A percentile compares a stretch with the other conserved stretches of the same genome.
These are phyloP conservation scores for Ornithorhynchus anatinus DNA, from an alignment of 2,113 vertebrate species.

Conservation along the genomic window DNA sequence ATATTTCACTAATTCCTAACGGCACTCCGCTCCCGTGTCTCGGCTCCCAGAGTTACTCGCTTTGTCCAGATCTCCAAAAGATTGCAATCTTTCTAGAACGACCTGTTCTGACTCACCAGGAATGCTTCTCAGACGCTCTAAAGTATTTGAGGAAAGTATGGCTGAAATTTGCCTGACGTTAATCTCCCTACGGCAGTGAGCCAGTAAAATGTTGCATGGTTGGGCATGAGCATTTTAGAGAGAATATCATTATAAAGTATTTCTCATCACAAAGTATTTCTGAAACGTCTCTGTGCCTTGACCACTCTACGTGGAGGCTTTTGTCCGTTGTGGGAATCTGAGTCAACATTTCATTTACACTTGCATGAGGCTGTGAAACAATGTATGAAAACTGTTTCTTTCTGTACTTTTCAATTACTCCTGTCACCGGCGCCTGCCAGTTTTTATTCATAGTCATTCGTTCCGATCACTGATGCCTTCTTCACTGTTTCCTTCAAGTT, in stretches of 20 bases:
- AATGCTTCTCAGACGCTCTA: slow-evolving; percentile 39
- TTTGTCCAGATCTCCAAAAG: slow-evolving; percentile 25
- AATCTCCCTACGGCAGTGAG: slow-evolving; percentile 76
- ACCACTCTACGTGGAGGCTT: slow-evolving; percentile 92
- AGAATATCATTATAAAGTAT: slow-evolving; percentile 98
- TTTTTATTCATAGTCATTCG: slow-evolving; percentile 69
- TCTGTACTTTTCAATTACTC: slow-evolving; percentile 71
- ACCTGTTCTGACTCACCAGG: slow-evolving; percentile 47
- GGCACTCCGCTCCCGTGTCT: slow-evolving; percentile 39
- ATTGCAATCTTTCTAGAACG: slow-evolving; percentile 39
- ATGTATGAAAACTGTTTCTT: slow-evolving; percentile 71
- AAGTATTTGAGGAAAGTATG: slow-evolving; percentile 59
- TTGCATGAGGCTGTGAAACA: slow-evolving; percentile 86
- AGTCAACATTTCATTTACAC: slow-evolving; percentile 89
- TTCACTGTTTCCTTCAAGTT: slow-evolving; percentile 67
- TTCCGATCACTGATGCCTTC: slow-evolving; percentile 64
- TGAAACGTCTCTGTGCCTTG: slow-evolving; percentile 85
- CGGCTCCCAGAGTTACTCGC: slow-evolving; percentile 39
- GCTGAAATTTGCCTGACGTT: slow-evolving; percentile 61
- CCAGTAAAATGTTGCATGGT: slow-evolving; percentile 73
- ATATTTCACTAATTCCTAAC: slow-evolving; percentile 47
- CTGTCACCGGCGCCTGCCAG: slow-evolving; percentile 70
- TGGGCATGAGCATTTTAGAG: slow-evolving; percentile 66
- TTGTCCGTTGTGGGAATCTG: slow-evolving; percentile 84
- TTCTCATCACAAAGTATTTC: slow-evolving; percentile 96